These are phyloP conservation scores for Trachelus troglodyta DNA, from an alignment of 2,888 invertebrate species.

Conservation along the genomic window DNA sequence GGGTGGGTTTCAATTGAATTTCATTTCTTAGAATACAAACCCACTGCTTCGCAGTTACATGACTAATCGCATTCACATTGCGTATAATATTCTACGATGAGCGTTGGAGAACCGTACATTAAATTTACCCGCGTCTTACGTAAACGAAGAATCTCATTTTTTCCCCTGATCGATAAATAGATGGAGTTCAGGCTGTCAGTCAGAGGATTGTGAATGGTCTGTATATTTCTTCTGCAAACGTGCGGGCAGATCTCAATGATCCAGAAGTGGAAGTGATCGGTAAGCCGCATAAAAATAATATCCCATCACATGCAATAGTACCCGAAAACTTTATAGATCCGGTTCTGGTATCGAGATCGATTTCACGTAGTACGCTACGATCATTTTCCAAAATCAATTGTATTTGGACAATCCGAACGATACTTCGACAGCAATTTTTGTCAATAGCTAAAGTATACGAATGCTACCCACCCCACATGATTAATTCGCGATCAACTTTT, in stretches of 20 bases:
- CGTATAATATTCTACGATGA: background rate
- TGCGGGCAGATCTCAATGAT: background rate
- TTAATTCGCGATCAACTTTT: no score
- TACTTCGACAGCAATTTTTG: background rate
- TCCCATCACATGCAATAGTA: background rate
- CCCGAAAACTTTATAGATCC: background rate
- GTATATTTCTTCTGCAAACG: background rate
- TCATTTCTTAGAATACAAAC: background rate
- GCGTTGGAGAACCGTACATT: background rate
- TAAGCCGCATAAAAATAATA: background rate
- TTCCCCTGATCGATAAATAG: background rate
- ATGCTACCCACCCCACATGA: background rate
- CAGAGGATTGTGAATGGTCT: background rate
- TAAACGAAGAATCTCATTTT: background rate
- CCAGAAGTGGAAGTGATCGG: background rate
- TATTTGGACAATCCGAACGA: background rate
- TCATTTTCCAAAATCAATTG: background rate
- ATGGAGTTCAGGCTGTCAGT: background rate
- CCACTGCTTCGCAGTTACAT: background rate
- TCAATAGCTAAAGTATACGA: background rate
- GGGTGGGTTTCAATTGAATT: background rate
- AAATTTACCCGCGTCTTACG: background rate
- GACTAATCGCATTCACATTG: background rate
- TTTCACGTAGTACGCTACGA: background rate
- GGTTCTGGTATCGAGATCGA: background rate